Evolutionary conservation across 2,113 vertebrate genomes (phyloP).

Genomic region (Lophochroa leadbeateri): DNA sequence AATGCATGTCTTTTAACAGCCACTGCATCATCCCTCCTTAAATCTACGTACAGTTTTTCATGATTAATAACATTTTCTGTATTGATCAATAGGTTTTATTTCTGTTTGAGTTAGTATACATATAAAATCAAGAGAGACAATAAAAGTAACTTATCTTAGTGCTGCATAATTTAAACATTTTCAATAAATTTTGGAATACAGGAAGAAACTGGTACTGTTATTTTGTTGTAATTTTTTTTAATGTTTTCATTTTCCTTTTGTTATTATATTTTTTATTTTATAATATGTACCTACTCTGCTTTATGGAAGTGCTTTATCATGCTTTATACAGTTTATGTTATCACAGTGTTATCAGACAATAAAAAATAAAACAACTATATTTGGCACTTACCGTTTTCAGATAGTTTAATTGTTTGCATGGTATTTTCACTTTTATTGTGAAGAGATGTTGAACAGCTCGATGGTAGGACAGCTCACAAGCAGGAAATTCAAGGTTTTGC

Average conservation of each 20-base stretch:
- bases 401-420: not conserved
- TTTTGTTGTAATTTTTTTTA: slow-evolving; percentile 13
- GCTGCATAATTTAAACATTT: slow-evolving; percentile 31
- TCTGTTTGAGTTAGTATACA: slow-evolving; percentile 43
- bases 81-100: slow-evolving; percentile 43
- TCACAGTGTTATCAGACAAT: not conserved
- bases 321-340: slow-evolving; percentile 5
- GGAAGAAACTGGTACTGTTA: not conserved
- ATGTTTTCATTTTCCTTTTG: not conserved
- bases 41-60: not conserved
- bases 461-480: not conserved
- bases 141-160: slow-evolving; percentile 14
- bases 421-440: not conserved
- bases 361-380: not conserved
- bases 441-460: not conserved
- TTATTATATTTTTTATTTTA: slow-evolving; percentile 32
- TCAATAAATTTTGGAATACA: not conserved
- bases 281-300: not conserved
- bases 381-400: not conserved
- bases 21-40: slow-evolving; percentile 21
- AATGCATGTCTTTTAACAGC: slow-evolving; percentile 41
- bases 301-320: slow-evolving; percentile 1
- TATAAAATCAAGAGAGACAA: slow-evolving; percentile 20
- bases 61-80: slow-evolving; percentile 43
- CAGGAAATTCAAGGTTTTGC: not conserved